Conservation (phyloP, 2,113 vertebrate species). For the Balaeniceps rex region DNA sequence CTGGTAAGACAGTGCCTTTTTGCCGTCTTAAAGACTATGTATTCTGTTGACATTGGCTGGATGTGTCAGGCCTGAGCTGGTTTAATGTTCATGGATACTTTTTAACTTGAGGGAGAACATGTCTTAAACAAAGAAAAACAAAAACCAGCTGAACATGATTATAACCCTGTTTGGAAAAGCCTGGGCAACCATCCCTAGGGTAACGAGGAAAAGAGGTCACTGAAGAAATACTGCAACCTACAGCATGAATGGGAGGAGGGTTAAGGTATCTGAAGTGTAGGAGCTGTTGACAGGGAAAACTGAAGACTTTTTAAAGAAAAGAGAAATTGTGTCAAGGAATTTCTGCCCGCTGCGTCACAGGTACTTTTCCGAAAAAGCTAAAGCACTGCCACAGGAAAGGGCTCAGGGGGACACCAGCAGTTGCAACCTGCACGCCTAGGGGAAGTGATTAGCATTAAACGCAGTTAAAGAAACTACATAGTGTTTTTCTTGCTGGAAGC, state of each 20-base stretch:
- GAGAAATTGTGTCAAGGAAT: background rate
- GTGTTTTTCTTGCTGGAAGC: background rate
- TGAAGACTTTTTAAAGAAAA: background rate
- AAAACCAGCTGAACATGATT: conserved; percentile 26
- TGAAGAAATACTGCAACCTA: conserved; percentile 3
- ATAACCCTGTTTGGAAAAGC: conserved; percentile 24
- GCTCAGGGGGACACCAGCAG: background rate
- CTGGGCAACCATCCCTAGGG: conserved; percentile 40
- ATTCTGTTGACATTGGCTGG: background rate
- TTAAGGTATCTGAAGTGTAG: background rate
- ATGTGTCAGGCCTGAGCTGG: background rate
- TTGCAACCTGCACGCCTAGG: background rate
- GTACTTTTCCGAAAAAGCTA: background rate
- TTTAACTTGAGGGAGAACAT: background rate
- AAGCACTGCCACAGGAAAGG: background rate
- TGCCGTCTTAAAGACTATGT: background rate
- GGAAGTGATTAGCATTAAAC: background rate
- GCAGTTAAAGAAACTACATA: background rate
- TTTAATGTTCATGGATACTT: background rate
- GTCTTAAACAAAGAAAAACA: conserved; percentile 8
- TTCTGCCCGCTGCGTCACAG: background rate
- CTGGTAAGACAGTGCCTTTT: background rate
- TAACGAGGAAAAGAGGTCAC: conserved; percentile 39
- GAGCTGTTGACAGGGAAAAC: background rate
- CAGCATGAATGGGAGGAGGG: background rate